A percentile compares a stretch with the other conserved stretches of the same genome.
phyloP scores from a whole-genome alignment of 2,888 invertebrate genomes.

The Brassicogethes aeneus region DNA sequence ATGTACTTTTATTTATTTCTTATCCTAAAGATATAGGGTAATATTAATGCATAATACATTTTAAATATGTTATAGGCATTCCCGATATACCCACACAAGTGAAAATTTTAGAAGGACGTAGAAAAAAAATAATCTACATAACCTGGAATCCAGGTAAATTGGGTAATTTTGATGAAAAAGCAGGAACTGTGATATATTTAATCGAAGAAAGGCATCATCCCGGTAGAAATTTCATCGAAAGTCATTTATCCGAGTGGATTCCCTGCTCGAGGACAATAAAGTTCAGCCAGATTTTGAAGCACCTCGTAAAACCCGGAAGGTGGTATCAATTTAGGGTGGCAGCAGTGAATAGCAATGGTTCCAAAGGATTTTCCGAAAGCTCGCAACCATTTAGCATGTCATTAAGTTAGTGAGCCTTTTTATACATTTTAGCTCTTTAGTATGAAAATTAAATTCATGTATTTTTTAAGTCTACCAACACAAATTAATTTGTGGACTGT shows the following conservation, averaged over 20 bases:
- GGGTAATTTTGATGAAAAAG: conserved; percentile 5
- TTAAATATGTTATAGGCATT: conserved; percentile 48
- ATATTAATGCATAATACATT: no score
- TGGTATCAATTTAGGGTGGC: conserved; percentile 77
- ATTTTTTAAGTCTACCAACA: no score
- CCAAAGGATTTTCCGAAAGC: conserved; percentile 59
- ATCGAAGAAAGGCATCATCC: conserved; percentile 63
- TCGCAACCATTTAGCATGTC: conserved; percentile 51
- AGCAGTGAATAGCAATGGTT: conserved; percentile 62
- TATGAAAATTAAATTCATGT: conserved; percentile 1
- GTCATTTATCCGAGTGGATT: conserved; percentile 57
- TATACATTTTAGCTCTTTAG: conserved; percentile 8
- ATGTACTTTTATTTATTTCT: no score
- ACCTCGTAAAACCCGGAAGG: conserved; percentile 55
- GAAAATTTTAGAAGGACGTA: conserved; percentile 47
- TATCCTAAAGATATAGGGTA: no score
- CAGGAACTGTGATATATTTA: conserved; percentile 43
- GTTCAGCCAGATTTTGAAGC: conserved; percentile 46
- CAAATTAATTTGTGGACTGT: no score
- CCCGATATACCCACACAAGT: conserved; percentile 55
- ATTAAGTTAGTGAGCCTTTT: conserved; percentile 30
- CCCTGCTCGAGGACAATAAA: conserved; percentile 46
- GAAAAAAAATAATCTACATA: conserved; percentile 42
- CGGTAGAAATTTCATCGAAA: conserved; percentile 55
- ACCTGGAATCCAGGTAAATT: conserved; percentile 31